Evolutionary conservation across 2,797 vertebrate genomes (phyloP).

Genomic region (Lacerta viridis): DNA sequence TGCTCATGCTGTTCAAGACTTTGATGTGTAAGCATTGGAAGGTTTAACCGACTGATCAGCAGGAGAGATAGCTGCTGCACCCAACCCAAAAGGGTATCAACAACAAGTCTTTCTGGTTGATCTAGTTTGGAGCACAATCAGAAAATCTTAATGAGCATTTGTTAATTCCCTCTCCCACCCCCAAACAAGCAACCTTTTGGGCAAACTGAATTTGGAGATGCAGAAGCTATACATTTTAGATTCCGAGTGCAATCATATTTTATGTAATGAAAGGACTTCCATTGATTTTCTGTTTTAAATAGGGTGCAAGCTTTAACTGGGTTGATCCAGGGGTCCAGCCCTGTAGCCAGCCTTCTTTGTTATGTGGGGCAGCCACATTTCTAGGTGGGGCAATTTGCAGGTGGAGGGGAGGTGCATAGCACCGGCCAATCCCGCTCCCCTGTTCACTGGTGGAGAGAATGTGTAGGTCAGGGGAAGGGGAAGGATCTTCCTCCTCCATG

Average conservation of each 20-base stretch:
- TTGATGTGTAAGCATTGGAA: slow-evolving; percentile 40
- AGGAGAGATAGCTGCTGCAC: slow-evolving; percentile 32
- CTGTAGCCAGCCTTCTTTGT: too few relatives aligned
- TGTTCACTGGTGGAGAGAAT: too few relatives aligned
- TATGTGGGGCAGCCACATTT: too few relatives aligned
- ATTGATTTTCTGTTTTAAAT: neutral
- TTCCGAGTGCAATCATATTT: neutral
- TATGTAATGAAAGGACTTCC: neutral
- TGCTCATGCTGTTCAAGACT: slow-evolving; percentile 51
- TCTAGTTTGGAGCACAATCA: slow-evolving; percentile 9
- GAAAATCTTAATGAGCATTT: slow-evolving; percentile 1
- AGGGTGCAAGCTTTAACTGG: neutral
- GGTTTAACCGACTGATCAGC: slow-evolving; percentile 53
- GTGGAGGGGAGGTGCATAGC: too few relatives aligned
- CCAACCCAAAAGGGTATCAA: slow-evolving; percentile 51
- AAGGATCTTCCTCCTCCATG: too few relatives aligned
- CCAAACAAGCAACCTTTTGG: neutral
- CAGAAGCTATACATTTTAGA: slow-evolving; percentile 5
- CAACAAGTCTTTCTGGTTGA: slow-evolving; percentile 47
- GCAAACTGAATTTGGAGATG: neutral
- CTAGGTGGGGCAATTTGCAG: too few relatives aligned
- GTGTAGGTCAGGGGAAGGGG: too few relatives aligned
- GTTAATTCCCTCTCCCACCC: neutral
- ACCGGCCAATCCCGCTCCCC: too few relatives aligned
- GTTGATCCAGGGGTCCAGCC: neutral